A percentile compares a stretch with the other conserved stretches of the same genome.
Conservation (phyloP, 1,140 invertebrate species). For the Caenorhabditis tropicalis region DNA sequence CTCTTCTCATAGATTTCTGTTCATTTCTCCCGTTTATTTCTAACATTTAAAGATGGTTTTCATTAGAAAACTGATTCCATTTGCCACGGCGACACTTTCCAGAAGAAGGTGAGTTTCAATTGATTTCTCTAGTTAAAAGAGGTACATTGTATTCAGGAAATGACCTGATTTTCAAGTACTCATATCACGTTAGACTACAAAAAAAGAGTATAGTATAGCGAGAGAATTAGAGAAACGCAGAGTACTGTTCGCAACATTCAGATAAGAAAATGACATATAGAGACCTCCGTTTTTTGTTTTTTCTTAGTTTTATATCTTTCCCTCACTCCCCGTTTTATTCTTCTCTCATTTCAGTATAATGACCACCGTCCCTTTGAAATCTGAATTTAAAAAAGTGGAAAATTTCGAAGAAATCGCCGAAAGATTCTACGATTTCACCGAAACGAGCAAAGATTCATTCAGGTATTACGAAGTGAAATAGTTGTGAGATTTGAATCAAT, state of each 20-base stretch:
- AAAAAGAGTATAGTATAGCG: neutral
- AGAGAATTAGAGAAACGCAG: neutral
- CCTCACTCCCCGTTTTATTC: neutral
- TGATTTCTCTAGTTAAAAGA: neutral
- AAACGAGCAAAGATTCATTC: neutral
- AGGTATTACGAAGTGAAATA: neutral
- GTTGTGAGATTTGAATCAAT: neutral
- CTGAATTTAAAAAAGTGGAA: conserved; percentile 27
- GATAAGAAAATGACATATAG: neutral
- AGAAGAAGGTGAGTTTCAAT: conserved; percentile 10
- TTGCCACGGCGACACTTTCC: neutral
- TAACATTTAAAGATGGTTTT: neutral
- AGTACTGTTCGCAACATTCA: neutral
- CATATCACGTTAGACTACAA: neutral
- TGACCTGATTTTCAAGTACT: neutral
- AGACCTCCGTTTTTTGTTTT: no score
- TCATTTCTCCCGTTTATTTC: neutral
- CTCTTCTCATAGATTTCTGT: neutral
- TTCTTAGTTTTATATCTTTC: no score
- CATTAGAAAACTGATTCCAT: neutral
- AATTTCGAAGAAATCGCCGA: neutral
- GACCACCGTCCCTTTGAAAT: neutral
- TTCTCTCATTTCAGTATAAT: neutral
- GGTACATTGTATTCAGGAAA: neutral
- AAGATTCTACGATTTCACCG: conserved; percentile 14